Evolutionary conservation across 2,113 vertebrate species (phyloP), one percentile per base, ranked within the genome.

Genomic region (Corythornis vintsioides): DNA sequence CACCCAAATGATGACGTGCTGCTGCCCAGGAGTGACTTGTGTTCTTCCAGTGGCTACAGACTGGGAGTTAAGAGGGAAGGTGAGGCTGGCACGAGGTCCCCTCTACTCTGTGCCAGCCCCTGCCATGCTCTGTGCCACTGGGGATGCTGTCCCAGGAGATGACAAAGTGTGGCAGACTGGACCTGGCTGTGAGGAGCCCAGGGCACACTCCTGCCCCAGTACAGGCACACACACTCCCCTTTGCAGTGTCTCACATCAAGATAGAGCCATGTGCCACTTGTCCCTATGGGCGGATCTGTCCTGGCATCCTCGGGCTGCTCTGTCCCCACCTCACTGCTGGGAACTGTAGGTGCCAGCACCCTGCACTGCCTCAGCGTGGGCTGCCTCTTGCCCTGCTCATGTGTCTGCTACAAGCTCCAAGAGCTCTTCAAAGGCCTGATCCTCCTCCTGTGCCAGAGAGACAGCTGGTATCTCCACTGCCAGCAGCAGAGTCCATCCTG

Each of bases 181-280:
- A 28, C 29, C 35, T 4, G 5, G 63, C 47, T 79, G 35, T 1
- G 3, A 63, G 47, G 65, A 78, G 6, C 31, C 22, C 0, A 0
- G 15, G 13, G 11, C 50, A 79, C 40, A 12, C 31, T 43, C 19
- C 43, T 31, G 40, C 4, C 22, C 15, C n/a, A 10, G 12, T 3
- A 22, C 14, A 66, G 60, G 20, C 43, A 80, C 29, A 53, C 43
- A 31, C 1, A 0, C 17, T 47, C 17, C 45, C 35, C 29, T 75
- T 67, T 2, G 1, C 59, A 83, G 67, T 40, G 35, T 55, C 16
- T 64, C 2, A 0, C n/a, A 20, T 25, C 0, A 9, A 63, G 26
- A 28, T 1, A 7, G 25, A 78, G 9, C 22, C 50, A 75, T 0
- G 0, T n/a, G 29, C 0, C 1, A 2, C 77, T 81, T 92, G 7